Conservation (phyloP, 1,140 invertebrate species). For the Ips nitidus region DNA sequence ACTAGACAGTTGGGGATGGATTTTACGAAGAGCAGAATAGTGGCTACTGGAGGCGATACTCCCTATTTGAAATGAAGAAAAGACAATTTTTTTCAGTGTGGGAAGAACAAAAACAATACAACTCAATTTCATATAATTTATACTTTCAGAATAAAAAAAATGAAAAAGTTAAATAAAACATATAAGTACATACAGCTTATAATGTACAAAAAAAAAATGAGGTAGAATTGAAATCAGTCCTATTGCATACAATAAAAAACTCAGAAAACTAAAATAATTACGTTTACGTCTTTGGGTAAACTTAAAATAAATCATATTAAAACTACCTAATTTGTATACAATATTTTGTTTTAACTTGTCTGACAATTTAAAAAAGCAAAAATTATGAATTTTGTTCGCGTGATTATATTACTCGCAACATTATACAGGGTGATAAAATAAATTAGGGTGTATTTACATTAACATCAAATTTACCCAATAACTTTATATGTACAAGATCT, state of each 20-base stretch:
- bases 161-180: no score
- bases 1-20: no score
- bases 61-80: no score
- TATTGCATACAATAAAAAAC: slow-evolving; percentile 37
- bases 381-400: background rate
- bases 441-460: background rate
- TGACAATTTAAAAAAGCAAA: background rate
- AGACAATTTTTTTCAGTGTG: no score
- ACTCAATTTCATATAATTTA: no score
- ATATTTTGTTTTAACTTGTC: slow-evolving; percentile 9
- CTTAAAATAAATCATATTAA: slow-evolving; percentile 26
- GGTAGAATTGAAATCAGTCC: slow-evolving; percentile 52
- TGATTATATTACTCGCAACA: background rate
- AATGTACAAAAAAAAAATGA: slow-evolving; percentile 41
- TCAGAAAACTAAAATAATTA: background rate
- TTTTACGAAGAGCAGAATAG: no score
- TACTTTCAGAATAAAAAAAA: no score
- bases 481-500: background rate
- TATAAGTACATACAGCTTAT: background rate
- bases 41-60: no score
- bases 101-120: no score
- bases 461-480: background rate
- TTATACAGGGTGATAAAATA: background rate
- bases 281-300: slow-evolving; percentile 37
- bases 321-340: slow-evolving; percentile 25